phyloP scores from a whole-genome alignment of 2,888 invertebrate species.

The Fragum whitleyi region DNA sequence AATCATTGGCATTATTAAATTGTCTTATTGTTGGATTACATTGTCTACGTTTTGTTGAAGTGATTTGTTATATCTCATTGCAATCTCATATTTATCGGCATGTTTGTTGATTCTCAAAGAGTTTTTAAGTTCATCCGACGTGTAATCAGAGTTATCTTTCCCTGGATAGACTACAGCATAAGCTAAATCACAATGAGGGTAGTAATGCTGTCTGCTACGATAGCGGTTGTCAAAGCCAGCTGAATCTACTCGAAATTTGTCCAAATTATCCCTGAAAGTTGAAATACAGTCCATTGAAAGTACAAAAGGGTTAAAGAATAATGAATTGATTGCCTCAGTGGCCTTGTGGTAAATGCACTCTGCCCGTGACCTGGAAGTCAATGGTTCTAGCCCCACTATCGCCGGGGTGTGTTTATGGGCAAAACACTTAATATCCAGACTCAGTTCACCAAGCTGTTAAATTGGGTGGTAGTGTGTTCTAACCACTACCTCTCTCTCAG shows the following conservation, averaged over 20 bases:
- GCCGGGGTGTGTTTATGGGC: no score
- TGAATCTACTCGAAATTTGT: slow-evolving; percentile 78
- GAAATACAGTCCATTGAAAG: slow-evolving; percentile 43
- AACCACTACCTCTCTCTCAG: no score
- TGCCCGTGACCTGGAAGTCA: no score
- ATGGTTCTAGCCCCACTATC: no score
- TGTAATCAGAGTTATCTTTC: slow-evolving; percentile 79
- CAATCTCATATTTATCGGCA: slow-evolving; percentile 74
- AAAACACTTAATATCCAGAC: no score
- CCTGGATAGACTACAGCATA: slow-evolving; percentile 79
- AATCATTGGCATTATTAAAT: no score
- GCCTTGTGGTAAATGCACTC: no score
- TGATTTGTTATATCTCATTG: slow-evolving; percentile 22
- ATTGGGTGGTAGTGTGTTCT: no score
- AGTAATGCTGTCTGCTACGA: slow-evolving; percentile 68
- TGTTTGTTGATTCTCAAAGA: slow-evolving; percentile 74
- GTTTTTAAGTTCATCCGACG: slow-evolving; percentile 70
- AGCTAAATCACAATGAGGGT: slow-evolving; percentile 78
- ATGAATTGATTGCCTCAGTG: no score
- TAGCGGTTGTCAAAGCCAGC: slow-evolving; percentile 81
- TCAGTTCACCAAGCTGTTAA: no score
- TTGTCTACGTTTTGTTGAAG: background rate
- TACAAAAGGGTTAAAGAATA: slow-evolving; percentile 7
- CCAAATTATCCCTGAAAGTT: slow-evolving; percentile 70
- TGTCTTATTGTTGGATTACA: background rate